Evolutionary conservation across 2,888 invertebrate genomes (phyloP).

Genomic region (Mesorhabditis belari): DNA sequence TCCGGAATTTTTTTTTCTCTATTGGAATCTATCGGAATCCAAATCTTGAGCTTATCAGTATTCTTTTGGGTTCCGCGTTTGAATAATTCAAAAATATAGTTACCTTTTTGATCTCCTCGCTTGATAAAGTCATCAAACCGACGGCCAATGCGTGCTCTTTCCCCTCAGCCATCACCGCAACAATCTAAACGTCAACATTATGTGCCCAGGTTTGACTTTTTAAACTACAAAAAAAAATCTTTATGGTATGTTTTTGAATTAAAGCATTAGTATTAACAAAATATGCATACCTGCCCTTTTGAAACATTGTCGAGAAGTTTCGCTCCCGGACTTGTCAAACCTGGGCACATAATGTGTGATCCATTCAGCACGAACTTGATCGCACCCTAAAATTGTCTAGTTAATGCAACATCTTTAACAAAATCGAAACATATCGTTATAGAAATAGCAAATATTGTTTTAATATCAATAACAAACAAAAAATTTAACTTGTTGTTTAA

Average conservation of each 20-base stretch:
- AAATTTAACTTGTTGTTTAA: neutral
- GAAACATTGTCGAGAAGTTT: conserved; percentile 35
- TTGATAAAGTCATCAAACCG: conserved; percentile 81
- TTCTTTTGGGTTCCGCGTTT: no score
- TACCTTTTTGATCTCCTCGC: conserved; percentile 73
- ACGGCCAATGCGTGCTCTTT: conserved; percentile 86
- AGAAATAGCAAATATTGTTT: neutral
- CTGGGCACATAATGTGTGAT: conserved; percentile 99
- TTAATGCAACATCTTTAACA: neutral
- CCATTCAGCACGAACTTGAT: conserved; percentile 92
- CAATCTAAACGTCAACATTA: neutral
- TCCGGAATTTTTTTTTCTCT: no score
- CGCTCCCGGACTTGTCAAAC: conserved; percentile 93
- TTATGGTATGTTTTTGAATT: neutral
- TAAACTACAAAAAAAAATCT: neutral
- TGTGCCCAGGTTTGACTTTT: neutral
- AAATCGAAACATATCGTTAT: neutral
- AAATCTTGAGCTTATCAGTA: no score
- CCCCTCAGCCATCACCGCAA: conserved; percentile 24
- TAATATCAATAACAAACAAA: conserved; percentile 68
- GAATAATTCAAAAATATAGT: no score
- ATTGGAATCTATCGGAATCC: no score
- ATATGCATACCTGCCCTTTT: conserved; percentile 18
- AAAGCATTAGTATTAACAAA: neutral
- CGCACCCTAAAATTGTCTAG: conserved; percentile 68